Conservation (phyloP, 1,140 invertebrate species). For the Pogonomyrmex californicus region DNA sequence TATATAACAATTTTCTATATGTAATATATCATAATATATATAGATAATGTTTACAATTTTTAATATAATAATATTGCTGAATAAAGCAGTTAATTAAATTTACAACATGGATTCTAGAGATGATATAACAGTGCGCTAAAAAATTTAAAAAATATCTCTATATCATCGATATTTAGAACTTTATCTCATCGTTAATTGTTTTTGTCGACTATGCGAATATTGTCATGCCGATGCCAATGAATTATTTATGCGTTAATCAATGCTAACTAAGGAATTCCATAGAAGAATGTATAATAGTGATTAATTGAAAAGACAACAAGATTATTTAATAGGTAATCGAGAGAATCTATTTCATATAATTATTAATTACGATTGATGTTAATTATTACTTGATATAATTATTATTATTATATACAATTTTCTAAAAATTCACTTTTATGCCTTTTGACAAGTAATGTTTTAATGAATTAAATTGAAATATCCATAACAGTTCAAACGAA, state of each 20-base stretch:
- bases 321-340: not conserved
- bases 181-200: not conserved
- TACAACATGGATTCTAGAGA: not conserved
- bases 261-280: slow-evolving; percentile 3
- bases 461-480: not conserved
- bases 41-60: not conserved
- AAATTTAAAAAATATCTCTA: no score
- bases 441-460: not conserved
- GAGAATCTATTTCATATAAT: not conserved
- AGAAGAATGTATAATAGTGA: not conserved
- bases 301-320: not conserved
- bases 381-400: not conserved
- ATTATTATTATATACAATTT: not conserved
- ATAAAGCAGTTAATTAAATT: not conserved
- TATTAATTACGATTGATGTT: not conserved
- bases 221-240: not conserved
- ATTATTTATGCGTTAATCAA: not conserved
- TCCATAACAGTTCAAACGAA: slow-evolving; percentile 1
- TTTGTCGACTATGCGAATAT: not conserved
- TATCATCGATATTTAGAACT: not conserved
- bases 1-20: not conserved
- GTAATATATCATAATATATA: not conserved
- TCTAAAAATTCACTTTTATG: not conserved
- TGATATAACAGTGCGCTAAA: not conserved
- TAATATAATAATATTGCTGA: not conserved